phyloP scores from a whole-genome alignment of 2,113 vertebrate genomes.

The Chaetodon trifascialis region DNA sequence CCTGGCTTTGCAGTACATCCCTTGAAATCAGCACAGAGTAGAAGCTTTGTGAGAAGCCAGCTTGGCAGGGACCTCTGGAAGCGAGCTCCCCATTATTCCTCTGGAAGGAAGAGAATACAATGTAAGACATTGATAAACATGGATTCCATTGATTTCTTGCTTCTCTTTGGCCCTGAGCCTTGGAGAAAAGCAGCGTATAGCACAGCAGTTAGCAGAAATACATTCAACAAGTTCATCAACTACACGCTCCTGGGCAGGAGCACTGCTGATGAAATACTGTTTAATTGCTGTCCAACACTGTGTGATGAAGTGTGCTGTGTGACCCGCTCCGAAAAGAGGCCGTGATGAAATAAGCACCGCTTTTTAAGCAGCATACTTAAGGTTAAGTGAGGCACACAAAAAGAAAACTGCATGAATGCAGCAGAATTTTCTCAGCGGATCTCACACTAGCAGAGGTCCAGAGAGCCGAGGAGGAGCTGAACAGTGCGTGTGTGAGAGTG shows the following conservation, averaged over 20 bases:
- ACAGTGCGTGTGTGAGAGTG: not conserved
- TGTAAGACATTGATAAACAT: slow-evolving; percentile 67
- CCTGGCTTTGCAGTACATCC: slow-evolving; percentile 81
- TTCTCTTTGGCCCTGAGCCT: slow-evolving; percentile 37
- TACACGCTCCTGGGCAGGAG: slow-evolving; percentile 1
- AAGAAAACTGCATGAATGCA: slow-evolving; percentile 49
- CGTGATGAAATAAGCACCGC: slow-evolving; percentile 12
- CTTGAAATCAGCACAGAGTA: slow-evolving; percentile 83
- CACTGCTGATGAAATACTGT: slow-evolving; percentile 20
- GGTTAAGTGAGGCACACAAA: slow-evolving; percentile 26
- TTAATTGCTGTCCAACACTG: not conserved
- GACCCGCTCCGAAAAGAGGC: not conserved
- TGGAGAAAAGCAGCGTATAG: not conserved
- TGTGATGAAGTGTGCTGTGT: slow-evolving; percentile 17
- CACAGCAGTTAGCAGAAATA: slow-evolving; percentile 10
- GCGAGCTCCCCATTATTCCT: slow-evolving; percentile 81
- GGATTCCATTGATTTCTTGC: slow-evolving; percentile 63
- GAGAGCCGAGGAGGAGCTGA: not conserved
- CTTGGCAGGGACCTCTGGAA: slow-evolving; percentile 76
- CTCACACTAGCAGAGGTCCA: slow-evolving; percentile 2
- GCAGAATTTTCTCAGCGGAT: slow-evolving; percentile 40
- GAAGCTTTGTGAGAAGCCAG: slow-evolving; percentile 86
- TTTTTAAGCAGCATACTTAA: slow-evolving; percentile 7
- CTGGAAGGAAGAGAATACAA: slow-evolving; percentile 72
- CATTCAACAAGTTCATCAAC: slow-evolving; percentile 61